These are phyloP conservation scores for Leptobrachium leishanense DNA, from an alignment of 2,113 vertebrate species.

Conservation along the genomic window DNA sequence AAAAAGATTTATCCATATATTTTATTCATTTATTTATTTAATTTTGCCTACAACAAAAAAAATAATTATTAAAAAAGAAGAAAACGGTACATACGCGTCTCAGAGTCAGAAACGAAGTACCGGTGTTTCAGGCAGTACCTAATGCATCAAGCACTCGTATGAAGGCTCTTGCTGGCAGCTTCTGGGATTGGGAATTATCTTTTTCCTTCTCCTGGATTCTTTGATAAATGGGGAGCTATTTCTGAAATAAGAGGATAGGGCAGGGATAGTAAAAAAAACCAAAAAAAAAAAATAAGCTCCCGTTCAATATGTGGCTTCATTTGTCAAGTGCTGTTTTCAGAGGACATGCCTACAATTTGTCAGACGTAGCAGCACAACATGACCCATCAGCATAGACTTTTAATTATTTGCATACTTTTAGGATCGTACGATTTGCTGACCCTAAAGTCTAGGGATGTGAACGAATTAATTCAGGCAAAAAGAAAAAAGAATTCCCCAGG, in stretches of 20 bases:
- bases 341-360: constrained; percentile 21
- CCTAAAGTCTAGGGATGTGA: no score
- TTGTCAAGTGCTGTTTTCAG: constrained; percentile 19
- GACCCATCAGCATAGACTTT: neutral
- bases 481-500: no score
- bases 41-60: no score
- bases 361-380: neutral
- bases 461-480: no score
- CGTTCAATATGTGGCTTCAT: constrained; percentile 25
- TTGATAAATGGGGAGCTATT: constrained; percentile 34
- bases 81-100: no score
- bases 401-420: neutral
- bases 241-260: constrained; percentile 23
- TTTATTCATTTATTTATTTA: no score
- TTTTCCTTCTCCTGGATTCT: constrained; percentile 24
- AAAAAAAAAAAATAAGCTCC: constrained; percentile 3
- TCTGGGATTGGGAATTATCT: constrained; percentile 25
- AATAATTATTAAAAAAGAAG: no score
- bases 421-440: neutral
- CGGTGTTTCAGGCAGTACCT: neutral
- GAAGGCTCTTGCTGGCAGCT: constrained; percentile 4
- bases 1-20: no score
- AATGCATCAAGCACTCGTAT: neutral
- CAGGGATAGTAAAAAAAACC: neutral
- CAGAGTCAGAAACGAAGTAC: no score